These are phyloP conservation scores for Ptychodera flava DNA, from an alignment of 35 echinoderm and acorn worm species.

Conservation along the genomic window DNA sequence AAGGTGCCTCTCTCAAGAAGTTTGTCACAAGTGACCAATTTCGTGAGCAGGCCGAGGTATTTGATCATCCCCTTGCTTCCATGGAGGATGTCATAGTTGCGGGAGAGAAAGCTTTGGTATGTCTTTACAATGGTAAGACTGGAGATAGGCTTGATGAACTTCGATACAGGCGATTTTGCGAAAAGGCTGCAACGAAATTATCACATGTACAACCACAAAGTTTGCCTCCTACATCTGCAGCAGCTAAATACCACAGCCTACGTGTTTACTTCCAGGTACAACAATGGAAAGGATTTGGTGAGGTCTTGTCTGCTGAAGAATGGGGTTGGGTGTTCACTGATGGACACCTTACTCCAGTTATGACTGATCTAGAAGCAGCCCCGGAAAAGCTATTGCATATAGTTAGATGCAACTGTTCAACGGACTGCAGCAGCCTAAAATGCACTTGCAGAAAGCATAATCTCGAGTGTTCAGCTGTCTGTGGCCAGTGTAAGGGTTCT, in stretches of 20 bases:
- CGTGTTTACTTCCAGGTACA: conserved; percentile 46
- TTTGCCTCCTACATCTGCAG: conserved; percentile 46
- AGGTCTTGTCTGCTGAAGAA: conserved; percentile 20
- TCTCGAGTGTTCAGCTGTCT: conserved; percentile 31
- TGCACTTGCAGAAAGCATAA: conserved; percentile 43
- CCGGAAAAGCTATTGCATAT: conserved; percentile 25
- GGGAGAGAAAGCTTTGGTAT: conserved; percentile 13
- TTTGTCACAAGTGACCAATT: background rate
- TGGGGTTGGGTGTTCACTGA: conserved; percentile 31
- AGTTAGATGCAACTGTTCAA: conserved; percentile 44
- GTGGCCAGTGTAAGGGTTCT: conserved; percentile 36
- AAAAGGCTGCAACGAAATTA: conserved; percentile 31
- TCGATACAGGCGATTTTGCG: conserved; percentile 21
- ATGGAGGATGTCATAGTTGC: conserved; percentile 14
- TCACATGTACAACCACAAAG: conserved; percentile 15
- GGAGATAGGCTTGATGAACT: conserved; percentile 24
- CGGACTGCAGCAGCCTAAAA: conserved; percentile 26
- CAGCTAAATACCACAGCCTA: conserved; percentile 44
- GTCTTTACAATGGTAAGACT: conserved; percentile 27
- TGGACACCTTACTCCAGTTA: background rate
- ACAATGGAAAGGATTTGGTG: conserved; percentile 18
- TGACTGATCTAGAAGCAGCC: conserved; percentile 23
- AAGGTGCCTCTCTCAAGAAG: conserved; percentile 15
- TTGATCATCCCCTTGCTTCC: background rate
- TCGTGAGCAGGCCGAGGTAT: background rate